Conservation (phyloP, 2,113 vertebrate species). For the Girardinichthys multiradiatus region DNA sequence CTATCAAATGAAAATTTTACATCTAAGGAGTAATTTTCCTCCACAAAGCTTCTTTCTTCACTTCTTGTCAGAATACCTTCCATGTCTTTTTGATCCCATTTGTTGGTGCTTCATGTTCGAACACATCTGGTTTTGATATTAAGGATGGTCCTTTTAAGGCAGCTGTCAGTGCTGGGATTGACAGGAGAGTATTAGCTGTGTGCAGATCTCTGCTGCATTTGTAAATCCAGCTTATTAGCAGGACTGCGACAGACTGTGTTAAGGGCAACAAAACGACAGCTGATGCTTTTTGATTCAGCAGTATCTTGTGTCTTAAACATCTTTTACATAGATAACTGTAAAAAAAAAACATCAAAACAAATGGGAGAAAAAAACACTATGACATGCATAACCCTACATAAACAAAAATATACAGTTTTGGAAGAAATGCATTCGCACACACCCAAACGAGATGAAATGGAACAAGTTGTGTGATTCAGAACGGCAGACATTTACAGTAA, state of each 20-base stretch:
- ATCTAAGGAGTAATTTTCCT: not conserved
- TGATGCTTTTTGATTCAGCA: conserved; percentile 3
- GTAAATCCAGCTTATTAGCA: conserved; percentile 73
- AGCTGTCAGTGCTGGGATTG: conserved; percentile 72
- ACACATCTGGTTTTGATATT: conserved; percentile 77
- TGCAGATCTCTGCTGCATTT: conserved; percentile 63
- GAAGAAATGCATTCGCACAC: conserved; percentile 30
- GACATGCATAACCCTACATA: conserved; percentile 18
- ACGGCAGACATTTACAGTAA: conserved; percentile 43
- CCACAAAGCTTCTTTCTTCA: not conserved
- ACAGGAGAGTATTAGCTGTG: conserved; percentile 69
- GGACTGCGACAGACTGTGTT: conserved; percentile 57
- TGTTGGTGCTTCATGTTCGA: conserved; percentile 40
- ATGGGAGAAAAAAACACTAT: conserved; percentile 5
- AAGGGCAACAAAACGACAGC: conserved; percentile 49
- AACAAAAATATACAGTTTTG: conserved; percentile 26
- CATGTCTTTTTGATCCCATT: conserved; percentile 63
- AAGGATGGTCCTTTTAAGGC: conserved; percentile 69
- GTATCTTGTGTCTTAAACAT: not conserved
- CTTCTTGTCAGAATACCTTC: conserved; percentile 31
- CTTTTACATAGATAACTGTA: conserved; percentile 15
- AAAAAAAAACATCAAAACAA: not conserved
- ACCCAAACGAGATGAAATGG: conserved; percentile 31
- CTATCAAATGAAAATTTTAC: not conserved
- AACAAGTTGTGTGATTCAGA: conserved; percentile 39